Conservation (phyloP, 2,113 vertebrate genomes). For the Petroica traversi region DNA sequence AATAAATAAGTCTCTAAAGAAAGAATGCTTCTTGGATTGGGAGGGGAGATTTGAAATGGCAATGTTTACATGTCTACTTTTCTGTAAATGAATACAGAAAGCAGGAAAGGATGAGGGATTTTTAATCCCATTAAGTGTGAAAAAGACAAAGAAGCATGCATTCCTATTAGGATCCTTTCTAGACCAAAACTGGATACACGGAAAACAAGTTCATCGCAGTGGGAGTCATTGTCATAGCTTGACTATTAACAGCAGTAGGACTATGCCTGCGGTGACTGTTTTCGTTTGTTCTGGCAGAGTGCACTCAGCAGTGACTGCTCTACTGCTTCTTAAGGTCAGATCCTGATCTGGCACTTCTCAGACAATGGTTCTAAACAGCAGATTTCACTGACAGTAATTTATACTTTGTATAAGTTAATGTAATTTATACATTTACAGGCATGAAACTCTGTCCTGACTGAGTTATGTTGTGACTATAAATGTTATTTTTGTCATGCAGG, state of each 20-base stretch:
- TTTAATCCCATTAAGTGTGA: background rate
- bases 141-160: background rate
- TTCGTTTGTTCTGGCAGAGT: background rate
- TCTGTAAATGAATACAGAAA: background rate
- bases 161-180: background rate
- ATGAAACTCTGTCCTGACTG: background rate
- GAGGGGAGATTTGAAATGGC: background rate
- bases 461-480: background rate
- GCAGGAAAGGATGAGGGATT: background rate
- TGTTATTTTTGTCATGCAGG: background rate
- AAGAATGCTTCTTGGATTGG: background rate
- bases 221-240: background rate
- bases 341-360: background rate
- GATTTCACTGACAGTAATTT: background rate
- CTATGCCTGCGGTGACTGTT: background rate
- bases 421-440: background rate
- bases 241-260: background rate
- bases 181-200: background rate
- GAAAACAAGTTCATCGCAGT: background rate
- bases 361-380: background rate
- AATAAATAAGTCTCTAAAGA: background rate
- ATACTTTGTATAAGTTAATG: background rate
- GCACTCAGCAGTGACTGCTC: background rate
- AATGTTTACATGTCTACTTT: background rate
- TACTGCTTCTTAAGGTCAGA: background rate